Percentiles rank a stretch among this genome's conserved stretches.
These are phyloP conservation scores for Melanerpes aurifrons DNA, from an alignment of 2,113 vertebrate genomes.

Conservation along the genomic window DNA sequence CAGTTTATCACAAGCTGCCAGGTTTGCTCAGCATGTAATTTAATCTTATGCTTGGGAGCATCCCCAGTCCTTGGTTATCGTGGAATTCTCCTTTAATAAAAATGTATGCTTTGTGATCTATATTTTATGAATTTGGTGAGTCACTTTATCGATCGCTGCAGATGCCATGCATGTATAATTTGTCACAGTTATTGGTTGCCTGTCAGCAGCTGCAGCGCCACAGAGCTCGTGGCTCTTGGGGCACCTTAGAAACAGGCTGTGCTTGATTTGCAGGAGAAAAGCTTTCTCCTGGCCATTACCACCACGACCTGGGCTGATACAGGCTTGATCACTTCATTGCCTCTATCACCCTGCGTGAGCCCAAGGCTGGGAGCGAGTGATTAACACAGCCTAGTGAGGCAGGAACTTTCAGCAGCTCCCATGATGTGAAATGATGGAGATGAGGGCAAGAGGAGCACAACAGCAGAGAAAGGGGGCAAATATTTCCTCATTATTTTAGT, in stretches of 20 bases:
- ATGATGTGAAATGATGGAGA: not conserved
- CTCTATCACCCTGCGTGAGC: not conserved
- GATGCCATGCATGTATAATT: constrained; percentile 52
- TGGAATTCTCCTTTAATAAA: constrained; percentile 74
- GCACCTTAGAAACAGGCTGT: not conserved
- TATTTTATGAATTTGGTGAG: constrained; percentile 71
- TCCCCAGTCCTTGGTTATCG: constrained; percentile 71
- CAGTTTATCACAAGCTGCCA: constrained; percentile 76
- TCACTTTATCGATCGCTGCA: constrained; percentile 60
- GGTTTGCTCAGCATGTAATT: constrained; percentile 76
- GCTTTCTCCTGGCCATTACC: not conserved
- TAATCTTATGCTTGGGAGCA: constrained; percentile 76
- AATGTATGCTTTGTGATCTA: constrained; percentile 68
- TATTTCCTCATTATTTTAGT: not conserved
- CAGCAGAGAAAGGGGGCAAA: not conserved
- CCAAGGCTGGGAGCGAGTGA: not conserved
- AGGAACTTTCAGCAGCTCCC: not conserved
- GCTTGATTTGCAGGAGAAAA: constrained; percentile 9
- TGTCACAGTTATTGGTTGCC: constrained; percentile 60
- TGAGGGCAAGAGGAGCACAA: not conserved
- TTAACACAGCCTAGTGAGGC: not conserved
- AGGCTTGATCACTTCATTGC: not conserved
- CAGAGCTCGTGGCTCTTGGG: constrained; percentile 17
- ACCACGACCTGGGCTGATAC: not conserved
- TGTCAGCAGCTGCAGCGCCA: not conserved